Percentiles rank a stretch among this genome's conserved stretches.
Conservation (phyloP, 2,888 invertebrate genomes). For the Margaritifera margaritifera region DNA sequence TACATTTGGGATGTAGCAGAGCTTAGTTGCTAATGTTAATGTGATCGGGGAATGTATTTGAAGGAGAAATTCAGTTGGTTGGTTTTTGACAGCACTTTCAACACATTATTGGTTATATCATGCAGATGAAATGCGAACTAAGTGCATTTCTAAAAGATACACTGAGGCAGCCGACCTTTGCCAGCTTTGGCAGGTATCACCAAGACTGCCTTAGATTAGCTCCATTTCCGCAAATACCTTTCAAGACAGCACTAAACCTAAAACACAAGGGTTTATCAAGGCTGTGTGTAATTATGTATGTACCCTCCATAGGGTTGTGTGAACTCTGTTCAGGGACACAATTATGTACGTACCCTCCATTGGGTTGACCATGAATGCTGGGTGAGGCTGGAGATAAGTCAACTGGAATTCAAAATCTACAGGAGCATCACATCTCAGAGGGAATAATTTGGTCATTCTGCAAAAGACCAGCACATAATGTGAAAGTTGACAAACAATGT, state of each 20-base stretch:
- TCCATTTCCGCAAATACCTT: too few species aligned
- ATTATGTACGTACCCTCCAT: slow-evolving; percentile 60
- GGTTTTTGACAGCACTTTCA: too few species aligned
- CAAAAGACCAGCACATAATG: slow-evolving; percentile 10
- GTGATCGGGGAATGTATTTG: too few species aligned
- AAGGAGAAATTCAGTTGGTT: too few species aligned
- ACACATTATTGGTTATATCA: too few species aligned
- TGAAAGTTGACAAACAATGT: background rate
- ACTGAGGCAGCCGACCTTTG: too few species aligned
- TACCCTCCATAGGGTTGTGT: background rate
- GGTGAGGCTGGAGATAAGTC: slow-evolving; percentile 65
- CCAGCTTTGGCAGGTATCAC: too few species aligned
- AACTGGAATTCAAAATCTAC: slow-evolving; percentile 72
- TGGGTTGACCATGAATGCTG: slow-evolving; percentile 68
- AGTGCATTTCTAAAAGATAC: too few species aligned
- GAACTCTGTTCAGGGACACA: background rate
- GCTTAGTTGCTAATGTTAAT: too few species aligned
- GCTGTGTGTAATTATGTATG: background rate
- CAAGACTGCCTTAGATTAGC: too few species aligned
- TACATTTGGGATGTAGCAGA: too few species aligned
- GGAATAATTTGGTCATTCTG: slow-evolving; percentile 60
- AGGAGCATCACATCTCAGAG: slow-evolving; percentile 68
- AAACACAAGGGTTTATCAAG: background rate
- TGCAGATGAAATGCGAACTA: too few species aligned
- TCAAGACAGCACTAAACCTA: background rate